These are phyloP conservation scores for Sminthurinus aureus DNA, from an alignment of 2,888 invertebrate genomes.

Conservation along the genomic window DNA sequence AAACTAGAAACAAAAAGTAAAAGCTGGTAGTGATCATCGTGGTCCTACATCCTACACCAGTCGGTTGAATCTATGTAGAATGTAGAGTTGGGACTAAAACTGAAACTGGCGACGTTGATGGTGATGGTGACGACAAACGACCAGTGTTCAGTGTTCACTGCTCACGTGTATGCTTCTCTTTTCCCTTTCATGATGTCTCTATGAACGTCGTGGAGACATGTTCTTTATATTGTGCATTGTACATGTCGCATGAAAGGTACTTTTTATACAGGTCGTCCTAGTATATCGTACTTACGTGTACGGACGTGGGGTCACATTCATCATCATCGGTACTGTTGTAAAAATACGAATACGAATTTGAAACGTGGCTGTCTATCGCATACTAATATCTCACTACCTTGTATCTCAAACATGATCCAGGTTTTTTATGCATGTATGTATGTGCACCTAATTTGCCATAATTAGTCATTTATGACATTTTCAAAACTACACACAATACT, in stretches of 20 bases:
- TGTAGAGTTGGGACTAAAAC: too few species aligned
- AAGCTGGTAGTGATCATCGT: slow-evolving; percentile 25
- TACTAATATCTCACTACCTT: too few species aligned
- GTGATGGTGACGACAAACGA: slow-evolving; percentile 29
- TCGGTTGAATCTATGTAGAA: too few species aligned
- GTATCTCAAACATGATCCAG: background rate
- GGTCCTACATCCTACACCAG: too few species aligned
- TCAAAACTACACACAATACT: background rate
- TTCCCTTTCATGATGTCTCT: background rate
- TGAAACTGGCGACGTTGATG: slow-evolving; percentile 2
- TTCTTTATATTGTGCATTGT: background rate
- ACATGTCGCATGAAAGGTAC: background rate
- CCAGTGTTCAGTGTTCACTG: slow-evolving; percentile 29
- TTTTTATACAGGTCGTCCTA: too few species aligned
- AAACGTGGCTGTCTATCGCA: too few species aligned
- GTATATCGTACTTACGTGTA: background rate
- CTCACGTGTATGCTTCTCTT: too few species aligned
- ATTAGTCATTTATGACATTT: slow-evolving; percentile 4
- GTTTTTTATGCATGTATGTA: background rate
- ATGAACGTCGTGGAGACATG: background rate
- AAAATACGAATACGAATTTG: too few species aligned
- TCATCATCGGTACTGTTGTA: background rate
- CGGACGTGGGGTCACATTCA: background rate
- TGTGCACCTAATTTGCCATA: background rate
- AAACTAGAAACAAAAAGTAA: background rate